Conservation (phyloP, 2,888 invertebrate species). For the Apomyelois bistriatella region DNA sequence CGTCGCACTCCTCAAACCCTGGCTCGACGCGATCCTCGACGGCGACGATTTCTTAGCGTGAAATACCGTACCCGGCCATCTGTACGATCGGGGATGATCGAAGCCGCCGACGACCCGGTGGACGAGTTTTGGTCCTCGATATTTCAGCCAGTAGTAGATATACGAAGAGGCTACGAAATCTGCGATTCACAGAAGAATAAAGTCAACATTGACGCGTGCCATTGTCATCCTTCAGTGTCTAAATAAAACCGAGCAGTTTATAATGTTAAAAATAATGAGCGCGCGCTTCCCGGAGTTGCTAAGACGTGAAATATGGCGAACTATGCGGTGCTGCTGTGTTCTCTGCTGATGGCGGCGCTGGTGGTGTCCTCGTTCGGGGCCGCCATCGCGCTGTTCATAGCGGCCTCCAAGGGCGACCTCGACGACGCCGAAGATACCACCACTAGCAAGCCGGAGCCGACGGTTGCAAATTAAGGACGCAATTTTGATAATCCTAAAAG, state of each 20-base stretch:
- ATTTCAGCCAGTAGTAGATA: no score
- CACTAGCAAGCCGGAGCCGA: not conserved
- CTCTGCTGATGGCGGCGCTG: slow-evolving; percentile 52
- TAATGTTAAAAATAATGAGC: no score
- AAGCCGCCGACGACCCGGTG: no score
- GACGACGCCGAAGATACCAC: not conserved
- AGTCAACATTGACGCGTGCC: no score
- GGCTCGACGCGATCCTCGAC: slow-evolving; percentile 36
- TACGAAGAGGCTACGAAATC: not conserved
- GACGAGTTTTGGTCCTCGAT: no score
- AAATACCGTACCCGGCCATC: not conserved
- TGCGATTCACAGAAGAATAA: no score
- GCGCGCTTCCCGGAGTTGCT: no score
- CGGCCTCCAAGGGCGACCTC: slow-evolving; percentile 21
- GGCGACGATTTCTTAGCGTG: not conserved
- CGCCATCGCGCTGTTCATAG: slow-evolving; percentile 42
- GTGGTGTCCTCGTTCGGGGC: slow-evolving; percentile 38
- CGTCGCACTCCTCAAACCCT: slow-evolving; percentile 30
- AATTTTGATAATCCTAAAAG: no score
- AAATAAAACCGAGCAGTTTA: no score
- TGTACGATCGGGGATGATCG: no score
- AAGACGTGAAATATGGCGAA: slow-evolving; percentile 28
- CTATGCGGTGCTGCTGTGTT: slow-evolving; percentile 42
- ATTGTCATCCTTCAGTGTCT: no score
- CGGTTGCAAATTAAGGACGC: no score